Evolutionary conservation across 2,113 vertebrate genomes (phyloP).

Genomic region (Anthoscopus minutus): DNA sequence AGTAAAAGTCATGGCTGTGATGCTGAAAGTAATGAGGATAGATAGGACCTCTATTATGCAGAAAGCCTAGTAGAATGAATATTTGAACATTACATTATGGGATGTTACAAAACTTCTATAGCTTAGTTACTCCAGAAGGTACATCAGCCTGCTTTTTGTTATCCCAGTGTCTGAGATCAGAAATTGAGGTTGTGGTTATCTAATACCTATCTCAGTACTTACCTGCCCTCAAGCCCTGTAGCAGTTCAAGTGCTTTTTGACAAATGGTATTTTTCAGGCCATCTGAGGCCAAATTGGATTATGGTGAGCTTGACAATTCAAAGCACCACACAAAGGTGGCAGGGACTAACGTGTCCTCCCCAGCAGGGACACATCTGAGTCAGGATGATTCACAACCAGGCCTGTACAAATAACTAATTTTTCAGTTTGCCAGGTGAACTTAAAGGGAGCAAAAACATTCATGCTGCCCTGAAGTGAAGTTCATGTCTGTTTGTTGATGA

Average conservation of each 20-base stretch:
- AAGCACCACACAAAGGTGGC: background rate
- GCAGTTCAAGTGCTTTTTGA: conserved; percentile 38
- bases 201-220: conserved; percentile 64
- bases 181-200: conserved; percentile 43
- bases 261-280: conserved; percentile 51
- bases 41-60: background rate
- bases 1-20: background rate
- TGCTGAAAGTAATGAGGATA: background rate
- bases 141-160: background rate
- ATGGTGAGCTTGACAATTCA: conserved; percentile 26
- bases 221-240: conserved; percentile 41
- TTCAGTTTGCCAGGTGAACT: conserved; percentile 45
- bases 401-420: conserved; percentile 52
- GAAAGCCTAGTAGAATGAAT: background rate
- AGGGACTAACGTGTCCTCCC: background rate
- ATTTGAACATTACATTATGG: background rate
- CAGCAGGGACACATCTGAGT: conserved; percentile 21
- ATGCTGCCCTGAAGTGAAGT: conserved; percentile 34
- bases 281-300: conserved; percentile 37
- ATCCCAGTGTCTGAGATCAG: background rate
- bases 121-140: background rate
- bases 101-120: background rate
- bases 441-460: conserved; percentile 2
- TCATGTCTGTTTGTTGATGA: conserved; percentile 17
- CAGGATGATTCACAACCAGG: conserved; percentile 45